Base-by-base conservation (phyloP, 2,888 invertebrate species). In the Meta bourneti region DNA sequence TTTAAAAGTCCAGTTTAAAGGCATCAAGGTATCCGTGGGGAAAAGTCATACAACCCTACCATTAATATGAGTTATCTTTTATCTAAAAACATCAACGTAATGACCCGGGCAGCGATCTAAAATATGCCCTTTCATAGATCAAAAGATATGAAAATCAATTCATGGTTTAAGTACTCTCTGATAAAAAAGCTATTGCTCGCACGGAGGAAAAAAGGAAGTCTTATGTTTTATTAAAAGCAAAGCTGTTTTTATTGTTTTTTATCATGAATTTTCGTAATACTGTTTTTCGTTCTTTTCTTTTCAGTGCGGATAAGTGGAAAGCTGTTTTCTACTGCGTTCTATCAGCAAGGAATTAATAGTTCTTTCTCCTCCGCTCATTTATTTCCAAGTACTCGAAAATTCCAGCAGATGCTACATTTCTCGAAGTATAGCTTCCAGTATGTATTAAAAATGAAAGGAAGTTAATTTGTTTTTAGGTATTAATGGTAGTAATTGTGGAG, bases 71-170 rank as follows among this genome's bases (percentile, higher is more conserved):
- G 79, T 87, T 87, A 79, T 80, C 80, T 80, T 54, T 82, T 82
- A 89, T 89, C 89, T 75, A 89, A 81, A 61, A 81, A 82, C 81
- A 81, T 89, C 82, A 69, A 54, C 71, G 81, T 89, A 89, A 89
- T 89, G 82, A 78, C 78, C 79, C 77, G 72, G 52, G 71, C 79
- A 52, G n/a, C 79, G 79, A 79, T 87, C 70, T 87, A 87, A 79
- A 81, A 89, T 78, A 88, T 79, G 79, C 87, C 70, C 87, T 77
- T 51, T 20, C 69, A 81, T 89, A 89, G 81, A 82, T 89, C 89
- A 89, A 89, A 87, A 82, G 89, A 82, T 89, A 89, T 89, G 81
- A 89, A 89, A 89, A 89, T 89, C 81, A 82, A 89, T 89, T 89
- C 89, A 81, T 11, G 51, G 82, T 75, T 82, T 89, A 89, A 74